Percentiles rank a stretch among this genome's conserved stretches.
Conservation (phyloP, 1,140 invertebrate genomes). For the Atta cephalotes region DNA sequence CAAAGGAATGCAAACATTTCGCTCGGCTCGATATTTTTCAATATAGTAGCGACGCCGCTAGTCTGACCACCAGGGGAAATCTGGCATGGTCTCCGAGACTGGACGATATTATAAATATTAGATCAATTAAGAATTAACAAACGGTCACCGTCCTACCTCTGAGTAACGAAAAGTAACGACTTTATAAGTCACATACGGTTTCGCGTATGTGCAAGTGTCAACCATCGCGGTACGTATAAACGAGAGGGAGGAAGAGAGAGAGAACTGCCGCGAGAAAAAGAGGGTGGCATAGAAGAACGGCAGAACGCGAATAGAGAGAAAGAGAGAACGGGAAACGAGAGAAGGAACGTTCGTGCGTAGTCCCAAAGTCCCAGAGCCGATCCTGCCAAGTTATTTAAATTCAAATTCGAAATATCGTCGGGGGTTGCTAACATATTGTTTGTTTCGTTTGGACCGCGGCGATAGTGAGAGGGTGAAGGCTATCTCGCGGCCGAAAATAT, state of each 20-base stretch:
- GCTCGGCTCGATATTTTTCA: slow-evolving; percentile 80
- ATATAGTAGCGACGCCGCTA: slow-evolving; percentile 73
- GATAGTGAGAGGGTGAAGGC: slow-evolving; percentile 77
- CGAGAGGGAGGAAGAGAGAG: slow-evolving; percentile 66
- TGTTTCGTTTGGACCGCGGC: slow-evolving; percentile 84
- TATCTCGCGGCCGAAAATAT: slow-evolving; percentile 72
- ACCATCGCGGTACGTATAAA: slow-evolving; percentile 75
- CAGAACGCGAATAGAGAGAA: slow-evolving; percentile 59
- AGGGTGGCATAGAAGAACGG: slow-evolving; percentile 69
- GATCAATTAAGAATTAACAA: slow-evolving; percentile 82
- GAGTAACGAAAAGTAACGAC: slow-evolving; percentile 75
- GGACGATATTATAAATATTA: slow-evolving; percentile 82
- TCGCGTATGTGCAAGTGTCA: slow-evolving; percentile 65
- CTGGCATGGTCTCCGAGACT: slow-evolving; percentile 71
- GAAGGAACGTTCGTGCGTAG: slow-evolving; percentile 82
- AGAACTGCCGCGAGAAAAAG: slow-evolving; percentile 57
- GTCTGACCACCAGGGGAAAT: slow-evolving; percentile 82
- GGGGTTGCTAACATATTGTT: slow-evolving; percentile 87
- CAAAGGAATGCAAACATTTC: slow-evolving; percentile 75
- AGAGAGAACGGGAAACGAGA: slow-evolving; percentile 75
- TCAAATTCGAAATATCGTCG: slow-evolving; percentile 87
- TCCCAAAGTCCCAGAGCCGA: slow-evolving; percentile 86
- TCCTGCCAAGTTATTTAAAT: slow-evolving; percentile 87
- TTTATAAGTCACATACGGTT: slow-evolving; percentile 77
- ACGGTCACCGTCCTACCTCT: slow-evolving; percentile 62